Conservation (phyloP, 2,888 invertebrate species). For the Xylota sylvarum region DNA sequence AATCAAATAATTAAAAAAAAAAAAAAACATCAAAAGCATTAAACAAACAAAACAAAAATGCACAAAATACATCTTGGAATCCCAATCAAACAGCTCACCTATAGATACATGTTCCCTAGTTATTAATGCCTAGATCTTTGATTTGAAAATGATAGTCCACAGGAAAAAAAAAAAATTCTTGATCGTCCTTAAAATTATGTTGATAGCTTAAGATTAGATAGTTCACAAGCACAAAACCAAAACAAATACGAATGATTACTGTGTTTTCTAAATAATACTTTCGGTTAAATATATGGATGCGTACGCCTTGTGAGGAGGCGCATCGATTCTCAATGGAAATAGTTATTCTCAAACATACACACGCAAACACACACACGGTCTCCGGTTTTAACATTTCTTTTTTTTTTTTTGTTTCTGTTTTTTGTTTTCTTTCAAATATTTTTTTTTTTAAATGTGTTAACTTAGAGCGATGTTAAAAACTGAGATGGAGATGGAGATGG, state of each 20-base stretch:
- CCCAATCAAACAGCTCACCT: slow-evolving; percentile 55
- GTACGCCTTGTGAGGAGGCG: not conserved
- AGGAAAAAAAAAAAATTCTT: slow-evolving; percentile 5
- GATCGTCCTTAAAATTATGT: slow-evolving; percentile 37
- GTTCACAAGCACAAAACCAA: slow-evolving; percentile 65
- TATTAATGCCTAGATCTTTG: slow-evolving; percentile 15
- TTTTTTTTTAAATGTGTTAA: not conserved
- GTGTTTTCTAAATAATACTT: slow-evolving; percentile 56
- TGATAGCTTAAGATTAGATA: slow-evolving; percentile 50
- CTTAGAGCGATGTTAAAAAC: slow-evolving; percentile 48
- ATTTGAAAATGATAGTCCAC: slow-evolving; percentile 30
- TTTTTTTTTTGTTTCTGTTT: too few species aligned
- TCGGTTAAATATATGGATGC: slow-evolving; percentile 48
- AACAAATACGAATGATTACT: slow-evolving; percentile 38
- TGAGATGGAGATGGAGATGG: slow-evolving; percentile 7
- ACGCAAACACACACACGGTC: slow-evolving; percentile 35
- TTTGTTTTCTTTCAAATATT: too few species aligned
- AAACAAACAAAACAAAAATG: slow-evolving; percentile 6
- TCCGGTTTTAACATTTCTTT: slow-evolving; percentile 14
- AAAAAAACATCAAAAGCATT: not conserved
- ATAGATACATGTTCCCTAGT: slow-evolving; percentile 30
- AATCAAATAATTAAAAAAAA: not conserved
- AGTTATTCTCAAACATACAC: slow-evolving; percentile 14
- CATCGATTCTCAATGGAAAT: slow-evolving; percentile 1
- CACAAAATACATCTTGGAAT: not conserved